phyloP scores from a whole-genome alignment of 2,888 invertebrate genomes.

The Sympetrum striolatum region DNA sequence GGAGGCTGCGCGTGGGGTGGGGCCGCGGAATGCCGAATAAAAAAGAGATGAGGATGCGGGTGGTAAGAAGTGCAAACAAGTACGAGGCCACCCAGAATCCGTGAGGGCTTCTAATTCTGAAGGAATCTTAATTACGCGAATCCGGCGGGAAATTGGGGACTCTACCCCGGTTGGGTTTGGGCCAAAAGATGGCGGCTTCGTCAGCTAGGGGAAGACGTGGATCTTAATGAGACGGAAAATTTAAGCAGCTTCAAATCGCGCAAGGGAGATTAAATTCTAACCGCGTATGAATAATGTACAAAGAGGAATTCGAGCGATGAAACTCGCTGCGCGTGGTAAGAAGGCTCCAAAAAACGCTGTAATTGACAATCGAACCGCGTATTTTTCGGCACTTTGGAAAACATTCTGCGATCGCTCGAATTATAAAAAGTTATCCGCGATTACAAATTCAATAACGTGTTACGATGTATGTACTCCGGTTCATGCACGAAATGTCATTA shows the following conservation, averaged over 20 bases:
- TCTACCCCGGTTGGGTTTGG: not conserved
- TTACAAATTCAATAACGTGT: no score
- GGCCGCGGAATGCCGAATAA: not conserved
- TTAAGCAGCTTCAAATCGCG: conserved; percentile 9
- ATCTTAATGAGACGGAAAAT: conserved; percentile 31
- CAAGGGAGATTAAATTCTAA: not conserved
- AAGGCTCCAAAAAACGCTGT: no score
- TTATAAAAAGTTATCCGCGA: no score
- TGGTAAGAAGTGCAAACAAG: conserved; percentile 11
- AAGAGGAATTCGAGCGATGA: not conserved
- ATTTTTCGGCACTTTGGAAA: no score
- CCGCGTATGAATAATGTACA: not conserved
- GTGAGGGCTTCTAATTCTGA: conserved; percentile 34
- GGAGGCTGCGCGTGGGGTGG: not conserved
- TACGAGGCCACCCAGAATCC: conserved; percentile 23
- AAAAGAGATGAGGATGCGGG: not conserved
- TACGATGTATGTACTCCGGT: no score
- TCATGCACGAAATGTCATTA: no score
- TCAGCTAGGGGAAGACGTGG: not conserved
- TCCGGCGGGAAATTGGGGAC: conserved; percentile 12
- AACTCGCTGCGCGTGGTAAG: no score
- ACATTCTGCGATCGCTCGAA: no score
- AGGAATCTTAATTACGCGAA: conserved; percentile 37
- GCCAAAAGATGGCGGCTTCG: conserved; percentile 31
- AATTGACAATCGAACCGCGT: no score